Base-by-base conservation (phyloP, 2,797 vertebrate species). In the Pangasius sanitwongsei region DNA sequence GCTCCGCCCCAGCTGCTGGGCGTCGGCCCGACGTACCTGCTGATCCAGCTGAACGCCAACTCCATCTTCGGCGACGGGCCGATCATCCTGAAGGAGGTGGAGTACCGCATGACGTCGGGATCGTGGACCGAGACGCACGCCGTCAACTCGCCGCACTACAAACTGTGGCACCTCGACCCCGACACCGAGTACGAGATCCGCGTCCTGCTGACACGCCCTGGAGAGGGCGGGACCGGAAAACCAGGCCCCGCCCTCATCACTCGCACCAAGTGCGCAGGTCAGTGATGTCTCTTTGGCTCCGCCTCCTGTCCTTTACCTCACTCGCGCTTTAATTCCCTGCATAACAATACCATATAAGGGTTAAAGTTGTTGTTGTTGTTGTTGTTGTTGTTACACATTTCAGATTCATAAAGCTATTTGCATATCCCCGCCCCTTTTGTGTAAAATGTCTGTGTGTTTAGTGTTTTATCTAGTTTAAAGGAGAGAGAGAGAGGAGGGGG, bases 31-130 rank as follows among this genome's bases (percentile, higher is more conserved):
- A 99, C 98, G 0, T 99, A 99, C 90, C 94, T 99, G 92, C 96
- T 99, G 55, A 99, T 99, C 92, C 98, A 99, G 92, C 96, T 99
- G 63, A 99, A 99, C 6, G 97, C 98, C 7, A 99, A 99, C 94
- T 99, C 98, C 0, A 99, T 99, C 91, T 99, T 99, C 89, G 98
- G 98, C 0, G 98, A 99, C 0, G 98, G 98, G 18, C 98, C 98
- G 28, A 99, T 99, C 85, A 98, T 99, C 91, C 93, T 99, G 86
- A 99, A 99, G 92, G 98, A 99, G 93, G 98, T 99, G 87, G 98
- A 99, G 89, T 99, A 99, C 92, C 95, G 98, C 13, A 99, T 99
- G 99, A 99, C 98, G 0, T 97, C 98, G 0, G 99, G 98, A 25
- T 97, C 96, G 67, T 99, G 99, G 99, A 99, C 96, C 0, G 98